Base-by-base conservation (phyloP, 1,140 invertebrate species). In the Euborellia annulipes region DNA sequence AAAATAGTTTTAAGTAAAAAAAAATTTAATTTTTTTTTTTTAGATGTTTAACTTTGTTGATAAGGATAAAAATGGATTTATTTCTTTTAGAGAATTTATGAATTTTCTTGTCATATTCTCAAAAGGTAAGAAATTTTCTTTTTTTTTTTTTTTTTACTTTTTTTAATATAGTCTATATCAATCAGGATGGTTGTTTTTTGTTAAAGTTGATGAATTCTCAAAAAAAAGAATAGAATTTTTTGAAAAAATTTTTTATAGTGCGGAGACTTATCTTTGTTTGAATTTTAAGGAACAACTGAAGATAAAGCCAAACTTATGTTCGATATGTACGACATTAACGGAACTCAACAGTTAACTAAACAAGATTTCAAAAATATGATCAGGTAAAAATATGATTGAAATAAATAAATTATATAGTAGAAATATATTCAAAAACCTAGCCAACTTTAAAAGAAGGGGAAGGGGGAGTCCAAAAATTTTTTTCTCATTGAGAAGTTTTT, bases 1-100 rank as follows among this genome's bases (percentile, higher is more conserved):
- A n/a, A n/a, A n/a, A n/a, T n/a, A n/a, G n/a, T n/a, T n/a, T n/a
- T n/a, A n/a, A n/a, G n/a, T n/a, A n/a, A n/a, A n/a, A n/a, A n/a
- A n/a, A n/a, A n/a, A n/a, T n/a, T n/a, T n/a, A n/a, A n/a, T n/a
- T n/a, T n/a, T n/a, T n/a, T n/a, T 50, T 43, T 48, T 48, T 40
- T 62, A 75, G 57, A 74, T 79, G 68, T 79, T 79, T 54, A 52
- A 62, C 18, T 52, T 79, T n/a, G 67, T 77, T 27, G 76, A 79
- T 54, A 67, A 68, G 21, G 72, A 78, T 52, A 62, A 65, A 45
- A 78, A 75, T 57, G 76, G 75, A 13, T 78, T 72, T 56, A 73
- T 79, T 44, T 75, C 73, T 2, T 77, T 78, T 54, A 56, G 72
- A 37, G 75, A 79, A 55, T 77, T 79, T 55, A 57, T 78, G 14